A percentile compares a stretch with the other conserved stretches of the same genome.
phyloP scores from a whole-genome alignment of 2,797 vertebrate species.

The Scyliorhinus canicula region DNA sequence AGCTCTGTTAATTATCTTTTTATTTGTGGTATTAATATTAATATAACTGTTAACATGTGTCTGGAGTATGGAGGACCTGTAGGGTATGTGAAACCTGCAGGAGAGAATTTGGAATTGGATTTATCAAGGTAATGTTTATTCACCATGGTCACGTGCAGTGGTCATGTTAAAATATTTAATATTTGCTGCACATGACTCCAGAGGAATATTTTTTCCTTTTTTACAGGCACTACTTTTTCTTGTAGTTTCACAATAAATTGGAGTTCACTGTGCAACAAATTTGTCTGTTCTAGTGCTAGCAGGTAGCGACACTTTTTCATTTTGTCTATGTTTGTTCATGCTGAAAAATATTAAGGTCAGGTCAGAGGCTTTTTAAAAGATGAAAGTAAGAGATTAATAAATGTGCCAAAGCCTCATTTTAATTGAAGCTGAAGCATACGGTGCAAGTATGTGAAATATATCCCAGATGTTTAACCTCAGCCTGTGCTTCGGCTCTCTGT shows the following conservation, averaged over 20 bases:
- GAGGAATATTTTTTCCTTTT: conserved; percentile 57
- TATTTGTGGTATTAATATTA: conserved; percentile 30
- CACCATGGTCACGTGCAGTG: conserved; percentile 62
- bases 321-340: conserved; percentile 61
- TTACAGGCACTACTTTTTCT: conserved; percentile 47
- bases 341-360: conserved; percentile 68
- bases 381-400: conserved; percentile 86
- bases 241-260: conserved; percentile 64
- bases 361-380: conserved; percentile 71
- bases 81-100: not conserved
- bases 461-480: conserved; percentile 81
- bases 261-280: conserved; percentile 66
- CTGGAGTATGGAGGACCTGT: not conserved
- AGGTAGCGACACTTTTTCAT: conserved; percentile 48
- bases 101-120: not conserved
- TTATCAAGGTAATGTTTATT: conserved; percentile 50
- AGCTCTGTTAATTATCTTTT: not conserved
- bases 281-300: conserved; percentile 53
- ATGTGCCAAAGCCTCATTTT: conserved; percentile 92
- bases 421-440: conserved; percentile 95
- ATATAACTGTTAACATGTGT: not conserved
- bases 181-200: conserved; percentile 60
- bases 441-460: conserved; percentile 86
- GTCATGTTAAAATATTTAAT: conserved; percentile 63
- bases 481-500: conserved; percentile 68